Conservation (phyloP, 1,140 invertebrate species). For the Drosophila serrata region DNA sequence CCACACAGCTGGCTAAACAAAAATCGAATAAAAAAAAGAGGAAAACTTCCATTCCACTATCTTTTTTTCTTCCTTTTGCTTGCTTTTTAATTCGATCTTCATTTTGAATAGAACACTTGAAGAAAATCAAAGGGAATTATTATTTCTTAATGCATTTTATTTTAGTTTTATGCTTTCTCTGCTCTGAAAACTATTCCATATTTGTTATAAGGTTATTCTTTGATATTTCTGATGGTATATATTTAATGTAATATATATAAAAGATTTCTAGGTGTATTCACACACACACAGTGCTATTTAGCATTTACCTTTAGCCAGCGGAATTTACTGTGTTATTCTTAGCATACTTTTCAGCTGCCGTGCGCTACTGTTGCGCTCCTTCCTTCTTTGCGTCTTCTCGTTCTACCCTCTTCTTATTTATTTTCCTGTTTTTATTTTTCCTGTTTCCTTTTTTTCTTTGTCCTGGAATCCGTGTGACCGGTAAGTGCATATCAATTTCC, state of each 20-base stretch:
- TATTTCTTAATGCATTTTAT: background rate
- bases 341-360: slow-evolving; percentile 46
- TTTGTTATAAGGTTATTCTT: background rate
- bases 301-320: slow-evolving; percentile 42
- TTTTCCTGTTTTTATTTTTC: background rate
- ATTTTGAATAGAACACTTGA: slow-evolving; percentile 1
- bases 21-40: slow-evolving; percentile 1
- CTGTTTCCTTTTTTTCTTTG: background rate
- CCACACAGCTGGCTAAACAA: slow-evolving; percentile 74
- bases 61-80: slow-evolving; percentile 18
- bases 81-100: slow-evolving; percentile 20
- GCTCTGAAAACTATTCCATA: background rate
- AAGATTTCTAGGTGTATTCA: background rate
- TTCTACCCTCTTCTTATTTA: background rate
- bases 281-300: slow-evolving; percentile 9
- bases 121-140: background rate
- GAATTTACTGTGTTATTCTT: slow-evolving; percentile 55
- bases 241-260: background rate
- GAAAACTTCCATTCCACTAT: slow-evolving; percentile 41
- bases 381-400: background rate
- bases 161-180: background rate
- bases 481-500: slow-evolving; percentile 82
- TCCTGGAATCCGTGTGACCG: slow-evolving; percentile 46
- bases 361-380: background rate
- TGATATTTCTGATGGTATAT: background rate